Base-by-base conservation (phyloP, 1,140 invertebrate genomes). In the Drosophila setifemur region DNA sequence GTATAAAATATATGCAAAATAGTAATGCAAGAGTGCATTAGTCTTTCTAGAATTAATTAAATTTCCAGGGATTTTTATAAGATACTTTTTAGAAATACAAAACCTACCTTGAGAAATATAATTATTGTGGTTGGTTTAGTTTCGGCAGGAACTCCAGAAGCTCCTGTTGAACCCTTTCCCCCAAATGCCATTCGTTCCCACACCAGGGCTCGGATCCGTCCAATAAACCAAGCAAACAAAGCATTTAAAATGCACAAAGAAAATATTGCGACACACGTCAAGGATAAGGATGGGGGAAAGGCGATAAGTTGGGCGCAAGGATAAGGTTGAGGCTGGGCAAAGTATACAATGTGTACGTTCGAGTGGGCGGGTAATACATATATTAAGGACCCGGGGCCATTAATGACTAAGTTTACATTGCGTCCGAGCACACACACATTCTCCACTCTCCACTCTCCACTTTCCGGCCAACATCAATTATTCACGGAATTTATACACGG, bases 401-500 rank as follows among this genome's bases (percentile, higher is more conserved):
- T 85, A 75, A 75, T 69, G 81, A 55, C 64, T 73, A 83, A 64
- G 73, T 83, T 78, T 78, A 48, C 79, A 81, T 78, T 79, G 49
- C 71, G 58, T 57, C 67, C 58, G 16, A 63, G 33, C 61, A 68
- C 37, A 61, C 49, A 47, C 66, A 25, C 54, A 29, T 49, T 9
- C 55, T n/a, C n/a, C n/a, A n/a, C n/a, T n/a, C n/a, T n/a, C n/a
- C n/a, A n/a, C n/a, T n/a, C n/a, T n/a, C n/a, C n/a, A n/a, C n/a
- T n/a, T n/a, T 47, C 49, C 63, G 67, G 75, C 72, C 58, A 37
- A 35, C 61, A 86, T 86, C 81, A 86, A 86, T 86, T 86, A 86
- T 86, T 86, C 81, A 86, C 52, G 21, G 76, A 69, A 73, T 73
- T 86, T 85, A 75, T 86, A 86, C 61, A 86, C 75, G 75, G 79